These are phyloP conservation scores for Sarotherodon lohbergeri DNA, from an alignment of 2,113 vertebrate genomes.

Conservation along the genomic window DNA sequence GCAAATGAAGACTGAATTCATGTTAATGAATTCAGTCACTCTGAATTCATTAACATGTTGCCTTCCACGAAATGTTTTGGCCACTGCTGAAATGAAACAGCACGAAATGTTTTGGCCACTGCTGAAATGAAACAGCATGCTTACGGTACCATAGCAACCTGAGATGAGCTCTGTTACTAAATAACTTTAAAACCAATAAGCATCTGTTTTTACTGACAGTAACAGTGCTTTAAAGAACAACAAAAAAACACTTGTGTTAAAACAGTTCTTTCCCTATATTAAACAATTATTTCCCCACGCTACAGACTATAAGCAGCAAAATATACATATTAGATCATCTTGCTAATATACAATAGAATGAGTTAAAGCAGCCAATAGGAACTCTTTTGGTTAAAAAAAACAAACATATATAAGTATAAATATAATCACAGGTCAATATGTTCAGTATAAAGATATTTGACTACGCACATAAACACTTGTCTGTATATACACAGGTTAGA, in stretches of 20 bases:
- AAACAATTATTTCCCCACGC: neutral
- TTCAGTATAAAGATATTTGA: slow-evolving; percentile 35
- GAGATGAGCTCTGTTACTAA: neutral
- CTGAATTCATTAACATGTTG: neutral
- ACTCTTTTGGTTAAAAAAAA: slow-evolving; percentile 37
- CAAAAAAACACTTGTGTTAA: slow-evolving; percentile 3
- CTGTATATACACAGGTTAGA: slow-evolving; percentile 12
- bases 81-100: neutral
- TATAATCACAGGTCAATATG: slow-evolving; percentile 24
- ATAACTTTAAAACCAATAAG: neutral
- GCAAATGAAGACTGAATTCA: neutral
- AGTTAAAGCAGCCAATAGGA: neutral
- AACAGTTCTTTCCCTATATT: neutral
- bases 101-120: neutral
- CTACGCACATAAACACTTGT: slow-evolving; percentile 18
- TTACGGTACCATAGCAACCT: neutral
- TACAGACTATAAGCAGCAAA: neutral
- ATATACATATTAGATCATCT: neutral
- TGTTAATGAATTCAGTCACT: neutral
- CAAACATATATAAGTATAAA: slow-evolving; percentile 31
- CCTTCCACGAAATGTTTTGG: neutral
- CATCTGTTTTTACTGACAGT: neutral
- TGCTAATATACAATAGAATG: neutral
- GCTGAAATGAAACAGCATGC: neutral
- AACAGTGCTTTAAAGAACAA: neutral